phyloP scores from a whole-genome alignment of 1,140 invertebrate species.

The Leptinotarsa defecta region DNA sequence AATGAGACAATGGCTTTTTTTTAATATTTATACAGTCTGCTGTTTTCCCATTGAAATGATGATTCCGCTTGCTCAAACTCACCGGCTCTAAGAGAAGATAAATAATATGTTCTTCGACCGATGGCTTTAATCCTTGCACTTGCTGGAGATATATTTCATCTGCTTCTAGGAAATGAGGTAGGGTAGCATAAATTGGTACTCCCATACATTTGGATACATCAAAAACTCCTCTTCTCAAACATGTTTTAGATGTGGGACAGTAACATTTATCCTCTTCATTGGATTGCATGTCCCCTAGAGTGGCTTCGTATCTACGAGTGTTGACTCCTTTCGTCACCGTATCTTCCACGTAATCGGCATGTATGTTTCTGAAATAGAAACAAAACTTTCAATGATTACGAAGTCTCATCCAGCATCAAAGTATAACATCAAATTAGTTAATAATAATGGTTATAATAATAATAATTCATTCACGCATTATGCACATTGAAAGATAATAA shows the following conservation, averaged over 20 bases:
- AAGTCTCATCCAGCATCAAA: no score
- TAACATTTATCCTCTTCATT: slow-evolving; percentile 73
- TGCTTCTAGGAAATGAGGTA: slow-evolving; percentile 79
- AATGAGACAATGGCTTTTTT: no score
- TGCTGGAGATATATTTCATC: slow-evolving; percentile 67
- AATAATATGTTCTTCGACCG: slow-evolving; percentile 71
- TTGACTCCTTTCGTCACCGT: slow-evolving; percentile 33
- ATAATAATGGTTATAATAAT: no score
- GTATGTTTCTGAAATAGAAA: slow-evolving; percentile 29
- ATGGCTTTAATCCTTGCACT: slow-evolving; percentile 74
- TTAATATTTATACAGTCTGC: neutral
- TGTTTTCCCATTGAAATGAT: neutral
- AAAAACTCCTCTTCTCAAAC: slow-evolving; percentile 71
- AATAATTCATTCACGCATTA: no score
- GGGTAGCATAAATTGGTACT: slow-evolving; percentile 70
- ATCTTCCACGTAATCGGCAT: slow-evolving; percentile 30
- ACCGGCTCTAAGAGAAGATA: slow-evolving; percentile 78
- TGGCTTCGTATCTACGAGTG: slow-evolving; percentile 35
- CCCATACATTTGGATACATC: slow-evolving; percentile 69
- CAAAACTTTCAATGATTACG: no score
- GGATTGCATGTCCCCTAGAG: slow-evolving; percentile 64
- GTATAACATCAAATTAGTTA: no score
- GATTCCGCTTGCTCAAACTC: slow-evolving; percentile 37
- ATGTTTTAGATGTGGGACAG: slow-evolving; percentile 64
- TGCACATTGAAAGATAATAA: no score